phyloP scores from a whole-genome alignment of 2,888 invertebrate species.

The Apocheima hispidaria region DNA sequence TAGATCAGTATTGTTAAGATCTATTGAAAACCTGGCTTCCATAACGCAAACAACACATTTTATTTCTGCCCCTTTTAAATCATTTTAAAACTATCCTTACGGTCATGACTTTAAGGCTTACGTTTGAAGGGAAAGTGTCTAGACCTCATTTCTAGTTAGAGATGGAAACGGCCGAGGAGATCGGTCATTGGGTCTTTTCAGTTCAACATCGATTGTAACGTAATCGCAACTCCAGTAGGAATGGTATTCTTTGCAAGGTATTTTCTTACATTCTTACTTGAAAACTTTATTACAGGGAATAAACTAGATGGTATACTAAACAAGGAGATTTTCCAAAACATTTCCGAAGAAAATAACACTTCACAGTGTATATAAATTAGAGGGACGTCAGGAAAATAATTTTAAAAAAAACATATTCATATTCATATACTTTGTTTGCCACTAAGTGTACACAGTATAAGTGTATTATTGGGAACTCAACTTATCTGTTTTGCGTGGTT shows the following conservation, averaged over 20 bases:
- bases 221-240: conserved; percentile 28
- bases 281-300: conserved; percentile 15
- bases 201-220: conserved; percentile 36
- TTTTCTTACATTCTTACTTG: conserved; percentile 30
- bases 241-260: conserved; percentile 27
- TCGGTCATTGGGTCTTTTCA: conserved; percentile 40
- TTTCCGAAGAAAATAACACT: background rate
- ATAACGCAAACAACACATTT: conserved; percentile 33
- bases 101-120: background rate
- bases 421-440: no score
- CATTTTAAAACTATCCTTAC: background rate
- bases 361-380: background rate
- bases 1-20: conserved; percentile 25
- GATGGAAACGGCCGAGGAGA: conserved; percentile 33
- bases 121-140: background rate
- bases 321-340: background rate
- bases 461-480: no score
- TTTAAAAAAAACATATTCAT: no score
- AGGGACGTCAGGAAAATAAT: no score
- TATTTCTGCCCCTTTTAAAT: conserved; percentile 6
- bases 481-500: no score
- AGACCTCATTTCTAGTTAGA: conserved; percentile 32
- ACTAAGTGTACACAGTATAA: no score
- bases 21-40: conserved; percentile 28
- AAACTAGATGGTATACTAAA: background rate